These are phyloP conservation scores for Percopsis omiscomaycus DNA, from an alignment of 2,797 vertebrate genomes.

Conservation along the genomic window DNA sequence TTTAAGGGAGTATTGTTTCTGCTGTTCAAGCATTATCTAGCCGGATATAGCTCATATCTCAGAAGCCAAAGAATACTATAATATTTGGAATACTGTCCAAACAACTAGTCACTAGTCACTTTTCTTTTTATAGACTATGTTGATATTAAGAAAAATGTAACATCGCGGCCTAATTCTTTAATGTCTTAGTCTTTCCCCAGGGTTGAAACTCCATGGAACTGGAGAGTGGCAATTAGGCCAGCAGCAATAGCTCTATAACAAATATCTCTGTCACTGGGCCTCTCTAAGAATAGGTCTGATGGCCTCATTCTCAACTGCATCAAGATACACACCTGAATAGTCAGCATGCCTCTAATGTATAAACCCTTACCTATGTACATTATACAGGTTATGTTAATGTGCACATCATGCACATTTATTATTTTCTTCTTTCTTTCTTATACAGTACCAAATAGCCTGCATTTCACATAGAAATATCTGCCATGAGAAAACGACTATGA, in stretches of 20 bases:
- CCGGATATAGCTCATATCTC: too few relatives aligned
- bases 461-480: too few relatives aligned
- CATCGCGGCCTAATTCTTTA: neutral
- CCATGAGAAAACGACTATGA: too few relatives aligned
- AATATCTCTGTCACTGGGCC: constrained; percentile 58
- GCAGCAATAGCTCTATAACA: constrained; percentile 40
- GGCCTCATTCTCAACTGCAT: constrained; percentile 57
- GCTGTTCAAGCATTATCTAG: too few relatives aligned
- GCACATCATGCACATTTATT: constrained; percentile 4
- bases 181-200: neutral
- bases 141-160: too few relatives aligned
- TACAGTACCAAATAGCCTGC: too few relatives aligned
- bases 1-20: too few relatives aligned
- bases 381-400: constrained; percentile 1
- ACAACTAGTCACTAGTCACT: too few relatives aligned
- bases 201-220: constrained; percentile 22
- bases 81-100: too few relatives aligned
- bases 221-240: constrained; percentile 46
- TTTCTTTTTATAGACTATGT: too few relatives aligned
- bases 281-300: constrained; percentile 64
- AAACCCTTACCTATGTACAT: constrained; percentile 17
- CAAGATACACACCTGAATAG: constrained; percentile 34
- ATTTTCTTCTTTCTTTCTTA: too few relatives aligned
- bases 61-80: too few relatives aligned
- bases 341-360: constrained; percentile 11